Base-by-base conservation (phyloP, 2,113 vertebrate genomes). In the Vicugna pacos region DNA sequence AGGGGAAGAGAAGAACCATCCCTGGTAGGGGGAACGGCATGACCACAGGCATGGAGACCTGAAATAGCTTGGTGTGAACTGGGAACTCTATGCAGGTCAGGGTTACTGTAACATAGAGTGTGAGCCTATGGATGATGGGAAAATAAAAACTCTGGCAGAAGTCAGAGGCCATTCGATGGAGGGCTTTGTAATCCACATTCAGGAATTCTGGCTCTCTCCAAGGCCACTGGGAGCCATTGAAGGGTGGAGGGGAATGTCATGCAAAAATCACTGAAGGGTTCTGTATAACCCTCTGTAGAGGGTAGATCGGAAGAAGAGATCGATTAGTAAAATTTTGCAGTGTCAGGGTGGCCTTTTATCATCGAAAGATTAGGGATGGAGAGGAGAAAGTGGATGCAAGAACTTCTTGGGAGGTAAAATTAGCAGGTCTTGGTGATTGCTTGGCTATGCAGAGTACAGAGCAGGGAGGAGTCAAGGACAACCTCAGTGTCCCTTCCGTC, bases 331-430 rank as follows among this genome's bases (percentile, higher is more conserved):
- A 85, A 54, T 1, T 72, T 60, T 65, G 70, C 38, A 65, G 26
- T n/a, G 30, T 79, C 48, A 46, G 5, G 48, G 42, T 26, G 17
- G 6, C 35, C 13, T 64, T 89, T 60, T 89, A 24, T 95, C 15
- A n/a, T 69, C 24, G 38, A 83, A 81, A 26, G 11, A 69, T 28
- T 81, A 42, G 38, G 19, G 52, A 54, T 50, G 26, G 70, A 91
- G 46, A 80, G 8, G 15, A n/a, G 20, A 30, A 6, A 32, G 89
- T 5, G 56, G 26, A 88, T 46, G 28, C 42, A 88, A 91, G 20
- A 77, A 83, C 8, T 85, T 91, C 58, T 85, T 80, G 76, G 58
- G 52, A 87, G 42, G 26, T 83, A 67, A 92, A 94, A 86, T 2
- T n/a, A 3, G 52, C 6, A 22, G 6, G 16, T 79, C 58, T 91